A percentile compares a stretch with the other conserved stretches of the same genome.
Evolutionary conservation across 2,797 vertebrate genomes (phyloP).

Genomic region (Lerista edwardsae): DNA sequence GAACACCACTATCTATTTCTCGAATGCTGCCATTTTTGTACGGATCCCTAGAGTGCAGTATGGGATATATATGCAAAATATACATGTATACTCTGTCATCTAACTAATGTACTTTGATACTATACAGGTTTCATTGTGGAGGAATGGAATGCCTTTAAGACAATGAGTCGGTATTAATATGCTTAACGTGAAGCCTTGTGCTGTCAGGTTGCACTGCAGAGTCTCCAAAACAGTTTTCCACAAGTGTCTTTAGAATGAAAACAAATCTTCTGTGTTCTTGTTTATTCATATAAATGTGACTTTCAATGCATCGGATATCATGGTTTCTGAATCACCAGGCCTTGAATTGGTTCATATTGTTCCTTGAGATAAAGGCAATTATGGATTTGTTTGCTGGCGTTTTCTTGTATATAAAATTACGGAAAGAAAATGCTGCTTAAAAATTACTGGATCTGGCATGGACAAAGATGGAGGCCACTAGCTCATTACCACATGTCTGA

Average conservation of each 20-base stretch:
- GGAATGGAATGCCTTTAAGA: slow-evolving; percentile 38
- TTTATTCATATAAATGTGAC: slow-evolving; percentile 14
- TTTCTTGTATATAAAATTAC: background rate
- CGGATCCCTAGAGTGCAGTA: too few species aligned
- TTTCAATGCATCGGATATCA: background rate
- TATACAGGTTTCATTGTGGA: slow-evolving; percentile 24
- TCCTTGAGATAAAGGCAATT: background rate
- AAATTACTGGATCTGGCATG: background rate
- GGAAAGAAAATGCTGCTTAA: background rate
- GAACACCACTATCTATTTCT: too few species aligned
- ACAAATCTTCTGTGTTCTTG: slow-evolving; percentile 16
- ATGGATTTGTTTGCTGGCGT: background rate
- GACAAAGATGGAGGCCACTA: background rate
- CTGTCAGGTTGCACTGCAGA: background rate
- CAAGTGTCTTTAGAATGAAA: slow-evolving; percentile 9
- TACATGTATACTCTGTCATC: slow-evolving; percentile 7
- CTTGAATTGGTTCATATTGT: background rate
- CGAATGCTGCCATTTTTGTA: too few species aligned
- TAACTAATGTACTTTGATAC: slow-evolving; percentile 32
- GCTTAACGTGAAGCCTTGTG: slow-evolving; percentile 14
- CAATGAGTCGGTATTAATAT: background rate
- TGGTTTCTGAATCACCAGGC: background rate
- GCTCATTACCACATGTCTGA: background rate
- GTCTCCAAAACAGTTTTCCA: slow-evolving; percentile 5
- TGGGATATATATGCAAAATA: slow-evolving; percentile 14